Conservation (phyloP, 2,113 vertebrate species). For the Sisor rabdophorus region DNA sequence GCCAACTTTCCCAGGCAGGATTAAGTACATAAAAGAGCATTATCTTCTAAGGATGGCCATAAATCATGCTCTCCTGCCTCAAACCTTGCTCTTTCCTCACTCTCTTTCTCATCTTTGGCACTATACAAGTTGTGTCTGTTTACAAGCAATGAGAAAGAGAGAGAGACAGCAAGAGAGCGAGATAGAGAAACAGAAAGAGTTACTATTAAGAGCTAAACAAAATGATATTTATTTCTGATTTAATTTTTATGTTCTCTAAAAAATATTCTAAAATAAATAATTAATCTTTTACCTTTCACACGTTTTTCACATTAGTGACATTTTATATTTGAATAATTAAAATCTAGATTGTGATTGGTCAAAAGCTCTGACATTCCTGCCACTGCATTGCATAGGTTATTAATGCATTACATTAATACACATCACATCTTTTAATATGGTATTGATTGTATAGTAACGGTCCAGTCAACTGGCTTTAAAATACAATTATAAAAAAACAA, state of each 20-base stretch:
- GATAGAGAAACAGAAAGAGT: too few species aligned
- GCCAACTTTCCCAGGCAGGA: constrained; percentile 65
- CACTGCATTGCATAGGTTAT: not conserved
- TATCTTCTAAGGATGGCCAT: constrained; percentile 47
- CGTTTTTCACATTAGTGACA: too few species aligned
- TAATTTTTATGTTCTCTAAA: not conserved
- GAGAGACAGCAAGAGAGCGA: not conserved
- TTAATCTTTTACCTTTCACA: not conserved
- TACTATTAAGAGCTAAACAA: too few species aligned
- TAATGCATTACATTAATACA: too few species aligned
- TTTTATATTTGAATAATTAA: not conserved
- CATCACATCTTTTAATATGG: not conserved
- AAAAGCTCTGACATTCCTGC: not conserved
- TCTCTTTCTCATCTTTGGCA: constrained; percentile 43
- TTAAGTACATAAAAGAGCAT: constrained; percentile 50
- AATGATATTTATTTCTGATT: too few species aligned
- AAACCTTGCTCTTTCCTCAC: constrained; percentile 32
- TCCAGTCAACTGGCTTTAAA: too few species aligned
- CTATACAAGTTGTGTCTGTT: constrained; percentile 50
- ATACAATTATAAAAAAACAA: too few species aligned
- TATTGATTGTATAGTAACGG: not conserved
- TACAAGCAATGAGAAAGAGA: constrained; percentile 35
- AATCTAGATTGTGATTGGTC: not conserved
- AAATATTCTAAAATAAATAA: not conserved
- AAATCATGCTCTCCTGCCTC: constrained; percentile 55